Conservation (phyloP, 92 coral and sea anemone genomes). For the Nematostella vectensis region DNA sequence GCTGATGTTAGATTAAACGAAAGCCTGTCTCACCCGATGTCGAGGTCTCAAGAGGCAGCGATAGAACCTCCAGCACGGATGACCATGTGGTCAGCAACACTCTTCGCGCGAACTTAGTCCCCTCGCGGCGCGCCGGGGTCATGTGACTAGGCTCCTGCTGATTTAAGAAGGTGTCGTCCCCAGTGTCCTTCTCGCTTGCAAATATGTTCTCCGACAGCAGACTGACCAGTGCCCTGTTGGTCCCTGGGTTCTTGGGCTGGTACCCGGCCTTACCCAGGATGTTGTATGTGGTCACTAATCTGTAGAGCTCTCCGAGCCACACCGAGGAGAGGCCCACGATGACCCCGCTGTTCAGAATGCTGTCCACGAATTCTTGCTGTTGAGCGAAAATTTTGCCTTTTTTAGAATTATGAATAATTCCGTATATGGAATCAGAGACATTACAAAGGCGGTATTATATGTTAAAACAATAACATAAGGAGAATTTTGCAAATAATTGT, state of each 20-base stretch:
- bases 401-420: not conserved
- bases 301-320: conserved; percentile 96
- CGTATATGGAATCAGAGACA: no score
- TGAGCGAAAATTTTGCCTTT: no score
- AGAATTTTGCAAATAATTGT: no score
- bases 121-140: conserved; percentile 82
- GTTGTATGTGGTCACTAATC: conserved; percentile 92
- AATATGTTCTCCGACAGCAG: conserved; percentile 64
- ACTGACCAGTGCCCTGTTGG: conserved; percentile 73
- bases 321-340: conserved; percentile 98
- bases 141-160: conserved; percentile 65
- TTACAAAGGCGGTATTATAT: no score
- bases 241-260: conserved; percentile 48
- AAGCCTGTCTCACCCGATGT: conserved; percentile 46
- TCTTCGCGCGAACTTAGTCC: conserved; percentile 90
- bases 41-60: conserved; percentile 85
- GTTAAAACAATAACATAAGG: no score
- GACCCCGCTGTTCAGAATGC: conserved; percentile 76
- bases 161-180: conserved; percentile 59
- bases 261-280: conserved; percentile 96
- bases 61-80: conserved; percentile 87
- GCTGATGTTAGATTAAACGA: no score
- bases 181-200: conserved; percentile 45
- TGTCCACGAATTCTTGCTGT: conserved; percentile 85
- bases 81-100: conserved; percentile 93